phyloP scores from a whole-genome alignment of 2,888 invertebrate species.

The Epinotia brunnichana region DNA sequence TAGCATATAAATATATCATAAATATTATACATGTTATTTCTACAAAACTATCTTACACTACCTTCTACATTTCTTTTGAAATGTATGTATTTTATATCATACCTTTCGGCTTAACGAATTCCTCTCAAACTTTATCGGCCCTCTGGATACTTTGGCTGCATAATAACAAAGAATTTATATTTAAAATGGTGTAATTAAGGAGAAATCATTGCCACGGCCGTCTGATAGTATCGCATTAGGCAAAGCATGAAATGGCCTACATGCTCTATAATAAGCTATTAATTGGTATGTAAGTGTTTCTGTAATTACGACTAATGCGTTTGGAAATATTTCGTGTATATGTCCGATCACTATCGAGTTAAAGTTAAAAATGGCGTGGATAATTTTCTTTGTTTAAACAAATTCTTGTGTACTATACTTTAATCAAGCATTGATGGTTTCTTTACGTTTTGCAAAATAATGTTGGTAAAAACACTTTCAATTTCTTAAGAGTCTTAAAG shows the following conservation, averaged over 20 bases:
- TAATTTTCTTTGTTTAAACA: conserved; percentile 17
- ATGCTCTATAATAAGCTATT: conserved; percentile 41
- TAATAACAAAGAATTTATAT: conserved; percentile 20
- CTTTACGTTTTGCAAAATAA: too few relatives aligned
- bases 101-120: not conserved
- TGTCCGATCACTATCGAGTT: conserved; percentile 20
- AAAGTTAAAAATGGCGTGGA: conserved; percentile 11
- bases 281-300: conserved; percentile 43
- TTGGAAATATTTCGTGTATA: conserved; percentile 31
- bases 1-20: not conserved
- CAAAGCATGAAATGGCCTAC: conserved; percentile 58
- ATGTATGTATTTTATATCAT: not conserved
- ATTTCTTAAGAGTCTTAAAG: too few relatives aligned
- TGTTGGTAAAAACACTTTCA: too few relatives aligned
- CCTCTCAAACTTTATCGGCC: conserved; percentile 2
- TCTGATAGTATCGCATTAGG: conserved; percentile 67
- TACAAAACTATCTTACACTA: not conserved
- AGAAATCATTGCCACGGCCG: conserved; percentile 51
- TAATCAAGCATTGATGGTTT: too few relatives aligned
- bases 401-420: not conserved
- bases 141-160: conserved; percentile 7
- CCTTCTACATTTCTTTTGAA: not conserved
- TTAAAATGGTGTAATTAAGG: conserved; percentile 36
- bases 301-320: conserved; percentile 37
- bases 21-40: not conserved